Evolutionary conservation across 1,140 invertebrate species (phyloP).

Genomic region (Ceratoteleas bidentatus): DNA sequence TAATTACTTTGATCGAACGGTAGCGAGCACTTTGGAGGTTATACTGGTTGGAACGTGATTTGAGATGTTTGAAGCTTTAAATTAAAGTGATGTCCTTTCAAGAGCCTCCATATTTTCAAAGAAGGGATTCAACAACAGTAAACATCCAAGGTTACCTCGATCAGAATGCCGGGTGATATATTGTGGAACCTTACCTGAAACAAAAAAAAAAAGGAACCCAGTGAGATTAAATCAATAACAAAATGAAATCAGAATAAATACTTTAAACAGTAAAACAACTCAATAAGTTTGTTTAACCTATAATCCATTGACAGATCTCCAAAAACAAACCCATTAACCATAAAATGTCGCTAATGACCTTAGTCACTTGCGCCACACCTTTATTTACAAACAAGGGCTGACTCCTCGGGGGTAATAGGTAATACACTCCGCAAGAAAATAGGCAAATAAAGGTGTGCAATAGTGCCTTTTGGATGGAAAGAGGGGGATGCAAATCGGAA

Average conservation of each 20-base stretch:
- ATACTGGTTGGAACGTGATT: no score
- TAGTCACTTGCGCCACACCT: background rate
- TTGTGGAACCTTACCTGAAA: background rate
- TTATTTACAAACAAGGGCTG: conserved; percentile 14
- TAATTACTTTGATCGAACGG: background rate
- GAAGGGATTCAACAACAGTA: no score
- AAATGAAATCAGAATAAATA: no score
- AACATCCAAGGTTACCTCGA: no score
- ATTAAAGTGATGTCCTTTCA: no score
- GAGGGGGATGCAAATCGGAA: conserved; percentile 18
- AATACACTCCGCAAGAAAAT: conserved; percentile 1
- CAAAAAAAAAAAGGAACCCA: background rate
- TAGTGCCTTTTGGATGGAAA: conserved; percentile 9
- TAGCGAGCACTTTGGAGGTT: no score
- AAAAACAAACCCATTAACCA: background rate
- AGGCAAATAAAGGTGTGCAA: conserved; percentile 10
- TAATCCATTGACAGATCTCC: background rate
- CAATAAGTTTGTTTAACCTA: no score
- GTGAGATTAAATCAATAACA: no score
- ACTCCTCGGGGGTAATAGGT: background rate
- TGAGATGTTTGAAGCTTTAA: no score
- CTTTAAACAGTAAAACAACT: no score
- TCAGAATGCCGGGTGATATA: background rate
- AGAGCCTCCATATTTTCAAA: no score
- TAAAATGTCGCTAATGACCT: background rate